Percentiles rank a stretch among this genome's conserved stretches.
Evolutionary conservation across 2,797 vertebrate species (phyloP).

Genomic region (Propithecus deckenii): DNA sequence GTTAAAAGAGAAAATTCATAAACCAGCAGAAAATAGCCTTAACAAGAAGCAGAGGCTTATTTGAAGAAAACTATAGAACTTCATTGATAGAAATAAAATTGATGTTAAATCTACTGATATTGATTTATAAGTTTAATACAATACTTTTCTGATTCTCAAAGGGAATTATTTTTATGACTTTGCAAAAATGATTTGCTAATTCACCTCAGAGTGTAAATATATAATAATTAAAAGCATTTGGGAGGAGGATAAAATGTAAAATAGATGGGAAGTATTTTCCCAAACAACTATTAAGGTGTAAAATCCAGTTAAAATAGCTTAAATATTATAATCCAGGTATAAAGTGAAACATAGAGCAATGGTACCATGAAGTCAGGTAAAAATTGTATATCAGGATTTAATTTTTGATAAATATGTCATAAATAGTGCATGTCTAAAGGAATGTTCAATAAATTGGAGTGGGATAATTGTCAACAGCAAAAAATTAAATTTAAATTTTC

Average conservation of each 20-base stretch:
- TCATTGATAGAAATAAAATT: background rate
- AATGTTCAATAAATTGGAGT: background rate
- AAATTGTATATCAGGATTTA: background rate
- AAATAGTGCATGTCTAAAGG: background rate
- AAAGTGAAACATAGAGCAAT: background rate
- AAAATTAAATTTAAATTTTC: background rate
- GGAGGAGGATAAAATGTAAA: background rate
- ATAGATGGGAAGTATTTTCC: background rate
- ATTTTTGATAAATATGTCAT: background rate
- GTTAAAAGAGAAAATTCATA: background rate
- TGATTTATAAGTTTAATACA: background rate
- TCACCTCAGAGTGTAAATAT: background rate
- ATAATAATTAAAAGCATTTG: background rate
- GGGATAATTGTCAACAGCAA: background rate
- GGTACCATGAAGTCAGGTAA: background rate
- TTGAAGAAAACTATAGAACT: background rate
- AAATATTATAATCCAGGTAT: background rate
- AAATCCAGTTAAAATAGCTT: background rate
- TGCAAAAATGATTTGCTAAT: background rate
- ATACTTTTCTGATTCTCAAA: background rate
- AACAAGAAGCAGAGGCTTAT: background rate
- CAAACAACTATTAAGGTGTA: background rate
- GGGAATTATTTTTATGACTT: slow-evolving; percentile 6
- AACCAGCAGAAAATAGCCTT: background rate
- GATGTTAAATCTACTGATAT: background rate